phyloP scores from a whole-genome alignment of 2,888 invertebrate species.

The Esperia sulphurella region DNA sequence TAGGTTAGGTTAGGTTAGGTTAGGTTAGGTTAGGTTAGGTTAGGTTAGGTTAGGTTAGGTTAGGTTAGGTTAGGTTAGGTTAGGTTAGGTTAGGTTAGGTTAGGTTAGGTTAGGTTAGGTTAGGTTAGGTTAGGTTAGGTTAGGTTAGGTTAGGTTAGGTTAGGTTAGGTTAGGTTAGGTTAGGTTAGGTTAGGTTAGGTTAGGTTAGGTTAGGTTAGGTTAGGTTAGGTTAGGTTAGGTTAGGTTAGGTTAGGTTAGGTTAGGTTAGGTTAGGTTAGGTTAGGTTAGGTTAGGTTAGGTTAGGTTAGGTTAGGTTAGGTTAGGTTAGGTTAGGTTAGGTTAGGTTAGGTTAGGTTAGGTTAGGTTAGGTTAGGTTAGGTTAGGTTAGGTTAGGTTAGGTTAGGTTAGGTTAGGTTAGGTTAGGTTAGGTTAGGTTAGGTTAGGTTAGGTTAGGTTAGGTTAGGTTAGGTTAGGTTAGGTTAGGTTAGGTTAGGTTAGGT shows the following conservation, averaged over 20 bases:
- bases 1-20: neutral
- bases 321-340: too few species aligned
- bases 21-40: slow-evolving; percentile 11
- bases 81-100: slow-evolving; percentile 12
- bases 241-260: neutral
- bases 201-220: slow-evolving; percentile 2
- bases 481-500: too few species aligned
- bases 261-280: too few species aligned
- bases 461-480: too few species aligned
- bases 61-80: slow-evolving; percentile 16
- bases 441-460: too few species aligned
- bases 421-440: too few species aligned
- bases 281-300: too few species aligned
- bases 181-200: slow-evolving; percentile 12
- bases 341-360: too few species aligned
- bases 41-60: slow-evolving; percentile 13
- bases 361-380: too few species aligned
- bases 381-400: too few species aligned
- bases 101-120: slow-evolving; percentile 13
- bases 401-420: too few species aligned
- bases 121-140: slow-evolving; percentile 11
- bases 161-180: slow-evolving; percentile 9
- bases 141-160: slow-evolving; percentile 9
- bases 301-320: too few species aligned
- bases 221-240: slow-evolving; percentile 5